Evolutionary conservation across 2,888 invertebrate genomes (phyloP).

Genomic region (Papilio elwesi): DNA sequence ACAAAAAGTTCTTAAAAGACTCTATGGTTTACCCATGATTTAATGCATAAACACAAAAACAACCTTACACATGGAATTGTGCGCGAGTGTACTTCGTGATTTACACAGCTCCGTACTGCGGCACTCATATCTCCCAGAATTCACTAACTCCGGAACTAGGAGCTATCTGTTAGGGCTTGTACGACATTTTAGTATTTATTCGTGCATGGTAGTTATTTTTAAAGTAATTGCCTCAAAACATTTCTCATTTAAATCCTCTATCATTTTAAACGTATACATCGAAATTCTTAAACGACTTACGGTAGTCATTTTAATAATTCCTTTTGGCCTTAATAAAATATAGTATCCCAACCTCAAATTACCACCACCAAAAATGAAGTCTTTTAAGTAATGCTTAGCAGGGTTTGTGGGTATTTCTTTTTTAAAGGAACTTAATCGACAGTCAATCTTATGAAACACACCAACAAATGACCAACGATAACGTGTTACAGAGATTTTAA

Average conservation of each 20-base stretch:
- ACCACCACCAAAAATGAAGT: too few species aligned
- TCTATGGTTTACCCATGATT: too few species aligned
- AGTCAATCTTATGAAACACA: too few species aligned
- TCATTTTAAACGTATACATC: not conserved
- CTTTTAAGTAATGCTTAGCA: too few species aligned
- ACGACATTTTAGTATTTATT: conserved; percentile 18
- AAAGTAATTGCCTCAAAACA: not conserved
- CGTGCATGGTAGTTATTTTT: conserved; percentile 4
- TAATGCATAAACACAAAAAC: not conserved
- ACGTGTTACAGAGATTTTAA: too few species aligned
- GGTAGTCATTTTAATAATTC: too few species aligned
- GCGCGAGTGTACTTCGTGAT: conserved; percentile 38
- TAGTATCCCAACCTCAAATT: too few species aligned
- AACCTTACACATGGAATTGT: not conserved
- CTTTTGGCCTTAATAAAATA: too few species aligned
- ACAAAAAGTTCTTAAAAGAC: too few species aligned
- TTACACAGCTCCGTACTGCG: conserved; percentile 38
- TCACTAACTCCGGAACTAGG: conserved; percentile 39
- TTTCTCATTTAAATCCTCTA: not conserved
- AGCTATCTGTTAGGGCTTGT: conserved; percentile 33
- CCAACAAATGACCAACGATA: too few species aligned
- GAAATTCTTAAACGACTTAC: not conserved
- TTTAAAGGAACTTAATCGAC: too few species aligned
- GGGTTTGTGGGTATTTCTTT: too few species aligned
- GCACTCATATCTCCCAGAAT: conserved; percentile 39